A percentile compares a stretch with the other conserved stretches of the same genome.
phyloP scores from a whole-genome alignment of 2,888 invertebrate species.

The Phortica magna region DNA sequence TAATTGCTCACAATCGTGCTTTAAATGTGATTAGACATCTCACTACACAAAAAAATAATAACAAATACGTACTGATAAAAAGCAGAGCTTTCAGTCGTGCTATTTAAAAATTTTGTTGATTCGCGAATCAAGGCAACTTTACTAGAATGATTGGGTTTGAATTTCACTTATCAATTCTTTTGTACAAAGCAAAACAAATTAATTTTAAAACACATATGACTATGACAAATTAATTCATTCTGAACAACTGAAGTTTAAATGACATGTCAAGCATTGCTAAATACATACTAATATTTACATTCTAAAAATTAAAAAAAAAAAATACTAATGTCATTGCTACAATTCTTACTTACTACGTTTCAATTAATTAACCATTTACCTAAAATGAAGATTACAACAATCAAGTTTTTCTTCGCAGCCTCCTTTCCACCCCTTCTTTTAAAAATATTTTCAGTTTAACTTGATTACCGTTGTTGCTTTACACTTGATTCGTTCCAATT shows the following conservation, averaged over 20 bases:
- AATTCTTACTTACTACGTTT: background rate
- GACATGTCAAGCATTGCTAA: too few species aligned
- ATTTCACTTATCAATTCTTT: background rate
- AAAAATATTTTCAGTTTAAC: background rate
- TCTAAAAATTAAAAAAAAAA: too few species aligned
- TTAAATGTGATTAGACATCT: conserved; percentile 4
- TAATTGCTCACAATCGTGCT: conserved; percentile 33
- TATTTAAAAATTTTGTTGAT: background rate
- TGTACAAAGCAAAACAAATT: background rate
- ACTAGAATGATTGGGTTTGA: background rate
- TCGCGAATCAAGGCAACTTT: conserved; percentile 7
- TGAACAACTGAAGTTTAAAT: too few species aligned
- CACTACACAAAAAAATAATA: background rate
- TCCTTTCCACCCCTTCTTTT: background rate
- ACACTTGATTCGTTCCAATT: conserved; percentile 21
- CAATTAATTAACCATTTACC: background rate
- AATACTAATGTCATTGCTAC: background rate
- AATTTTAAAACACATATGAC: background rate
- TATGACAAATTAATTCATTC: background rate
- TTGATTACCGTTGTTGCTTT: background rate
- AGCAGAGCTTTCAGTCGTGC: background rate
- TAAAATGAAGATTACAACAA: background rate
- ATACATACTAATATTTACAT: too few species aligned
- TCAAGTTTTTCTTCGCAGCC: background rate
- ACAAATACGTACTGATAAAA: conserved; percentile 9